Base-by-base conservation (phyloP, 2,113 vertebrate genomes). In the Camelus bactrianus region DNA sequence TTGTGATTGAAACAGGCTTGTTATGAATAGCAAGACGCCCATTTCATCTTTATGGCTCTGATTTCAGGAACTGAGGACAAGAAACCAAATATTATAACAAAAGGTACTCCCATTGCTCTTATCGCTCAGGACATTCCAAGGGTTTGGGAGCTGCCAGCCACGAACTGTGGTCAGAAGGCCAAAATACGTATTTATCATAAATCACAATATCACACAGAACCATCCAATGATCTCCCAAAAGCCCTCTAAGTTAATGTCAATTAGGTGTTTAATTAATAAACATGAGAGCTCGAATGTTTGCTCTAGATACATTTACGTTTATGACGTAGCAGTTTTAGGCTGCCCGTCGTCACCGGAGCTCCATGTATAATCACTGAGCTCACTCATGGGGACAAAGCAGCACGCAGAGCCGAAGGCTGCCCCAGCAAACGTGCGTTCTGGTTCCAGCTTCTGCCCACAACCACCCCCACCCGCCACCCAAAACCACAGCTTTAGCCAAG, bases 41-140 rank as follows among this genome's bases (percentile, higher is more conserved):
- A 13, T 75, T 50, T 73, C 54, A 62, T 54, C 32, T 83, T 73
- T 73, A 83, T 52, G 90, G n/a, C 32, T 50, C 67, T 62, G 35
- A 92, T 73, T 83, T 73, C 67, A 73, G 42, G 12, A 83, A 83
- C 32, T 64, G 56, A 75, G 46, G 32, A 75, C 79, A 64, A 92
- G 42, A 92, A 62, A 62, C 54, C 67, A 92, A 50, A 50, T 38
- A 35, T 58, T 82, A 60, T 62, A 30, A 50, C 62, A 83, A 50
- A 73, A 32, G 42, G 64, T 75, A 6, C 42, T 38, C 13, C 54
- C 16, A 52, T 52, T 73, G 67, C 2, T 83, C 54, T 92, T 83
- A 73, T 22, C 17, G 9, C 46, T 84, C n/a, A 64, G 56, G 42
- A 92, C 62, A 64, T 42, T 52, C n/a, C 54, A 60, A 62, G 56